These are phyloP conservation scores for Macrophya alboannulata DNA, from an alignment of 2,888 invertebrate species.

Conservation along the genomic window DNA sequence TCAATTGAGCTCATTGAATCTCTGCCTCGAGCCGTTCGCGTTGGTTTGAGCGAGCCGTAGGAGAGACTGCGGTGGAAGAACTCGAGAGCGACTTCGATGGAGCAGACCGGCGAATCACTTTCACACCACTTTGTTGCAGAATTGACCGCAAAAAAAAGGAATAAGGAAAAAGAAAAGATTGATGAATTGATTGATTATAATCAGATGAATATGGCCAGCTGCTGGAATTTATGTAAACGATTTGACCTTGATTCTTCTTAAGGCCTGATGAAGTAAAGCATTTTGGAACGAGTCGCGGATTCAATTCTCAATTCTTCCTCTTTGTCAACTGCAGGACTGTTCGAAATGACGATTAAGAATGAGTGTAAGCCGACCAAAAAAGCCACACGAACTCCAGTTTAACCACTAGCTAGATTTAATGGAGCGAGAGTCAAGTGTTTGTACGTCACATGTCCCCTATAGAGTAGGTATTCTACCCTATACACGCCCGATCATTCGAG, in stretches of 20 bases:
- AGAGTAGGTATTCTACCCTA: conserved; percentile 14
- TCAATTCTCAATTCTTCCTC: background rate
- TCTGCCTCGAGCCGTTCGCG: conserved; percentile 77
- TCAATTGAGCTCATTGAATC: conserved; percentile 80
- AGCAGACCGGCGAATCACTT: background rate
- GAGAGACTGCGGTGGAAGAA: conserved; percentile 22
- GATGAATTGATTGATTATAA: background rate
- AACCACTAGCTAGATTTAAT: conserved; percentile 52
- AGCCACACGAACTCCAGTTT: conserved; percentile 25
- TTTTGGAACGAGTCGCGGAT: background rate
- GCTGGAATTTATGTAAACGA: background rate
- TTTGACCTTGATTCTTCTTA: background rate
- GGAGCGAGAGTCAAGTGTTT: conserved; percentile 55
- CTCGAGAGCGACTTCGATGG: background rate
- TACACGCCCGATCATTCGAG: conserved; percentile 46
- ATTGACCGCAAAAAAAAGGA: background rate
- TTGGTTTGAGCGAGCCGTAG: background rate
- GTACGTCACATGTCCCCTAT: conserved; percentile 36
- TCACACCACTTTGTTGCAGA: conserved; percentile 2
- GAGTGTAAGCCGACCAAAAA: conserved; percentile 16
- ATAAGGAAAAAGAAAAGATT: background rate
- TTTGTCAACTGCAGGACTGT: background rate
- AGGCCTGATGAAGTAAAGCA: background rate
- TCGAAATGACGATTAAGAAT: conserved; percentile 6
- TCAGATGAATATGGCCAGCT: background rate